Conservation (phyloP, 2,888 invertebrate genomes). For the Aphodius granarius region DNA sequence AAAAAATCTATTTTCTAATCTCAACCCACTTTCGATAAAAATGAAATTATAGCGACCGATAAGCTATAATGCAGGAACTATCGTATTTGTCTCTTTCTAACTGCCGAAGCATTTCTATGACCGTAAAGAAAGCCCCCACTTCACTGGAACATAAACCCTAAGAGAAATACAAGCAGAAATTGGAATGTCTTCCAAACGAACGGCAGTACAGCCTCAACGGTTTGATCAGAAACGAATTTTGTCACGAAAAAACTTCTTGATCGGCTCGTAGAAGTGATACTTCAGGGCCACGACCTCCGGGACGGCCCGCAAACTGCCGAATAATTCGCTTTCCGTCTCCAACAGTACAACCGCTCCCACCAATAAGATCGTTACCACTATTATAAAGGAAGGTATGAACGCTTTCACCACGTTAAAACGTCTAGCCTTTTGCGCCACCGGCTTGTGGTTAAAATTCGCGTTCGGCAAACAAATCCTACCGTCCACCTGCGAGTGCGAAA, state of each 20-base stretch:
- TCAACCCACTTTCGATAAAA: not conserved
- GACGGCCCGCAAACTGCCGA: conserved; percentile 61
- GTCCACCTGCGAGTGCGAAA: conserved; percentile 51
- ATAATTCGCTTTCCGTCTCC: conserved; percentile 69
- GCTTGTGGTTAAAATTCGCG: conserved; percentile 36
- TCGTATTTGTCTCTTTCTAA: conserved; percentile 1
- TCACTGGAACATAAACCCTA: conserved; percentile 23
- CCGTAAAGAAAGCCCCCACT: not conserved
- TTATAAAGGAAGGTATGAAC: conserved; percentile 76
- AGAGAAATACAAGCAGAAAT: conserved; percentile 22
- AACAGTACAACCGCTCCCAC: conserved; percentile 71
- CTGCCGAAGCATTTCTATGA: not conserved
- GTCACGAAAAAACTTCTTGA: conserved; percentile 74
- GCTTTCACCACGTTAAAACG: conserved; percentile 69
- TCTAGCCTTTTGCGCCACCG: conserved; percentile 51
- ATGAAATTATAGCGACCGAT: not conserved
- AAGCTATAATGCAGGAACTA: conserved; percentile 9
- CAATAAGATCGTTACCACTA: conserved; percentile 70
- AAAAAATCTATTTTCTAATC: too few species aligned
- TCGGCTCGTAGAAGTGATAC: conserved; percentile 80
- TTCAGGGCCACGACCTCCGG: conserved; percentile 77
- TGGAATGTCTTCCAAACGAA: conserved; percentile 19
- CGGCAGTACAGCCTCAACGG: conserved; percentile 19
- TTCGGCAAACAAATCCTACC: conserved; percentile 47
- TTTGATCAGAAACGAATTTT: conserved; percentile 51